These are phyloP conservation scores for Streptopelia turtur DNA, from an alignment of 2,797 vertebrate genomes.

Conservation along the genomic window DNA sequence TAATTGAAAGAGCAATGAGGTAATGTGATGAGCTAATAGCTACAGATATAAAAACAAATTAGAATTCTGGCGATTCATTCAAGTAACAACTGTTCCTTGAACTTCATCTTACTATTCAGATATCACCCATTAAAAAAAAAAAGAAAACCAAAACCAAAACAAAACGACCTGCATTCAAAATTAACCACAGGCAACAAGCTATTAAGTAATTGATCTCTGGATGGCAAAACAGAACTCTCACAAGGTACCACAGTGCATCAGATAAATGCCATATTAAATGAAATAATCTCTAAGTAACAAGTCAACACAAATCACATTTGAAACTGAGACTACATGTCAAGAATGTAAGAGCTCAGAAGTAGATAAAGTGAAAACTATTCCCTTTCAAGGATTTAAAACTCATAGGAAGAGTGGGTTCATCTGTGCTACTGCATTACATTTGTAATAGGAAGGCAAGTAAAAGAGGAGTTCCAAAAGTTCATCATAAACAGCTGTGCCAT, in stretches of 20 bases:
- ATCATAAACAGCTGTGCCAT: not conserved
- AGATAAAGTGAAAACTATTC: not conserved
- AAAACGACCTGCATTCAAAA: not conserved
- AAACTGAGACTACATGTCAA: not conserved
- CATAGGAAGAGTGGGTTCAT: not conserved
- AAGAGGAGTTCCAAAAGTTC: not conserved
- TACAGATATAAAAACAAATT: slow-evolving; percentile 1
- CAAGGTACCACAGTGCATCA: not conserved
- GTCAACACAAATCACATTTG: not conserved
- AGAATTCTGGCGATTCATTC: not conserved
- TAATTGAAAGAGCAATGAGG: slow-evolving; percentile 18
- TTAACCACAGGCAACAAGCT: not conserved
- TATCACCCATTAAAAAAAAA: not conserved
- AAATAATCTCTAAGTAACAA: not conserved
- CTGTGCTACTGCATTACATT: not conserved
- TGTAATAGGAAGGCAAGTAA: not conserved
- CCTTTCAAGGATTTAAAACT: not conserved
- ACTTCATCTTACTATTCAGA: not conserved
- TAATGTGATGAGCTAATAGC: slow-evolving; percentile 2
- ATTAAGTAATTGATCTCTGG: not conserved
- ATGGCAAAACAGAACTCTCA: not conserved
- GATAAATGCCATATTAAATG: not conserved
- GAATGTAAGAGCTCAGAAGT: not conserved
- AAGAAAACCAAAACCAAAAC: too few relatives aligned
- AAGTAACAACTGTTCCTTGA: slow-evolving; percentile 1